phyloP scores from a whole-genome alignment of 2,888 invertebrate species.

The Linnaemya vulpina region DNA sequence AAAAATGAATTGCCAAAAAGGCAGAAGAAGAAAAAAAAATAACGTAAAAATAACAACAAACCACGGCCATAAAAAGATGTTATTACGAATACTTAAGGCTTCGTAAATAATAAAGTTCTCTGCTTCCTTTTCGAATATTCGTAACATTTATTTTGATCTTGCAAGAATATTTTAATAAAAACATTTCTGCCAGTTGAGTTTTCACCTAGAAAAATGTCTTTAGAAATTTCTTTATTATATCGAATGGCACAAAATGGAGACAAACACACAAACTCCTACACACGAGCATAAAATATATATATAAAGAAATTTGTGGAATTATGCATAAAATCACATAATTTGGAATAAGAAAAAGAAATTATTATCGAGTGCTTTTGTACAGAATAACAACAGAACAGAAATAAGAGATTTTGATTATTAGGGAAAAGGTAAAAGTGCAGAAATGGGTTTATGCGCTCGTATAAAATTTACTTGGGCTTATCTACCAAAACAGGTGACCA shows the following conservation, averaged over 20 bases:
- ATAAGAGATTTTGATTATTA: neutral
- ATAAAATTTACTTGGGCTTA: neutral
- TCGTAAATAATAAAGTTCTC: neutral
- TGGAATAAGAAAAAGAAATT: neutral
- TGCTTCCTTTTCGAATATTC: neutral
- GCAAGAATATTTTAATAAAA: neutral
- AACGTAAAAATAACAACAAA: neutral
- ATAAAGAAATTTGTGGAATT: neutral
- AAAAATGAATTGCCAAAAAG: neutral
- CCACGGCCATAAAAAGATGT: neutral
- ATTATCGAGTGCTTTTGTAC: neutral
- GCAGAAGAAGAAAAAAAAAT: neutral
- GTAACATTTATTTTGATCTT: neutral
- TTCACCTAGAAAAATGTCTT: neutral
- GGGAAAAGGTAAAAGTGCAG: neutral
- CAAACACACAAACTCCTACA: neutral
- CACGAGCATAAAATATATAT: neutral
- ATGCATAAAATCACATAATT: neutral
- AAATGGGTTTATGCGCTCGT: neutral
- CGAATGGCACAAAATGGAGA: neutral
- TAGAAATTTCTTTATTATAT: neutral
- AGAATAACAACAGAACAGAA: neutral
- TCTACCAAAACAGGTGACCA: neutral
- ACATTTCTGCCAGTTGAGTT: neutral
- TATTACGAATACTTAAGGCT: neutral